Percentiles rank a stretch among this genome's conserved stretches.
These are phyloP conservation scores for Sarcophaga peregrina DNA, from an alignment of 1,140 invertebrate genomes.

Conservation along the genomic window DNA sequence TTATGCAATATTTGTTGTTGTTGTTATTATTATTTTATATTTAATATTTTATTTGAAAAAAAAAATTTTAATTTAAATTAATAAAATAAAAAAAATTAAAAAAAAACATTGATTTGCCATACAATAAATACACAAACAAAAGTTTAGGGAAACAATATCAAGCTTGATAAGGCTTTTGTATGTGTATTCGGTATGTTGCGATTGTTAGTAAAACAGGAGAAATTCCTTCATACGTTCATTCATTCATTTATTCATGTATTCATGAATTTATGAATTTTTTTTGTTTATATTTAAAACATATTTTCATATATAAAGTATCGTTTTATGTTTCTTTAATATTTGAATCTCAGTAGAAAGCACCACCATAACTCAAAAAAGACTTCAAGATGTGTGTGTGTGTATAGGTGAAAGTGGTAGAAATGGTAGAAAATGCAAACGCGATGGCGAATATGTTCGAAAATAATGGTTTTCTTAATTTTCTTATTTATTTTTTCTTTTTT, in stretches of 20 bases:
- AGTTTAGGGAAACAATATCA: background rate
- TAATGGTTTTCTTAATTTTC: background rate
- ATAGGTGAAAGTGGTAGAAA: background rate
- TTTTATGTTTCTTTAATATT: too few species aligned
- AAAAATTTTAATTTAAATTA: constrained; percentile 14
- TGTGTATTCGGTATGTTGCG: constrained; percentile 27
- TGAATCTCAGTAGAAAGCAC: constrained; percentile 64
- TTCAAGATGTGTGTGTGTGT: background rate
- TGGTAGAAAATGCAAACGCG: background rate
- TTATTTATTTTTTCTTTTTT: background rate
- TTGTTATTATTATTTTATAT: constrained; percentile 28
- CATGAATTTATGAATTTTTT: constrained; percentile 54
- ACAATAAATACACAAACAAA: constrained; percentile 59
- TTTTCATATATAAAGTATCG: background rate
- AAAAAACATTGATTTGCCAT: constrained; percentile 51
- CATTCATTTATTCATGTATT: constrained; percentile 44
- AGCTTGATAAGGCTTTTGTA: constrained; percentile 30
- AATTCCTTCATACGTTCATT: constrained; percentile 44
- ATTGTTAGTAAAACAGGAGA: constrained; percentile 1
- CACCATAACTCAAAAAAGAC: constrained; percentile 63
- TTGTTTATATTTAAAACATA: constrained; percentile 41
- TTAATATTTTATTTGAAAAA: background rate
- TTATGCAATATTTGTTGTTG: constrained; percentile 5
- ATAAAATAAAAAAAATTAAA: constrained; percentile 28
- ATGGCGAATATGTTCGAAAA: too few species aligned